Percentiles rank a stretch among this genome's conserved stretches.
phyloP scores from a whole-genome alignment of 35 echinoderm and acorn worm genomes.

The Ptychodera flava region DNA sequence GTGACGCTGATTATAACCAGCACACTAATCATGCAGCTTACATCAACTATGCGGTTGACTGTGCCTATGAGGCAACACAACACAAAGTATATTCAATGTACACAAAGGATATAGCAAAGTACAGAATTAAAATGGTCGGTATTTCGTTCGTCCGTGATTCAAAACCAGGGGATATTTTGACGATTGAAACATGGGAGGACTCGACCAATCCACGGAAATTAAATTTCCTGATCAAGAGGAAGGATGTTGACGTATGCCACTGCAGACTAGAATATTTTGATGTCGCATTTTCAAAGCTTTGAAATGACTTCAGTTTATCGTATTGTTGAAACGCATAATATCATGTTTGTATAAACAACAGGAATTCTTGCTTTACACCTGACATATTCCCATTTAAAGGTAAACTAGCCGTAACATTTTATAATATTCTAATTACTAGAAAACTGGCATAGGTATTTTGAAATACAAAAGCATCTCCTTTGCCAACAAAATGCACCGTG shows the following conservation, averaged over 20 bases:
- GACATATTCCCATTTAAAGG: no score
- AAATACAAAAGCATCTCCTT: no score
- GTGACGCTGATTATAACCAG: neutral
- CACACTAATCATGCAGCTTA: neutral
- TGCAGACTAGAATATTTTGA: neutral
- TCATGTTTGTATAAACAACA: no score
- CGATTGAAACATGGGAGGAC: neutral
- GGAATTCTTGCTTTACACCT: no score
- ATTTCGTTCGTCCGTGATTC: neutral
- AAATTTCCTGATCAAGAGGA: neutral
- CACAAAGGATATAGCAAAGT: neutral
- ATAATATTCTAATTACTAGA: no score
- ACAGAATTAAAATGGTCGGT: neutral
- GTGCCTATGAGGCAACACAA: neutral
- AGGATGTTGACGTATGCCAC: neutral
- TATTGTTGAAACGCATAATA: no score
- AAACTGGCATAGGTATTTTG: no score
- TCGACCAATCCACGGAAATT: neutral
- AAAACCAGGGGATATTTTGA: neutral
- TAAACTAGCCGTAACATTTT: no score
- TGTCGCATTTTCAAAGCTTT: no score
- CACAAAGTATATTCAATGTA: neutral
- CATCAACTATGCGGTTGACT: neutral
- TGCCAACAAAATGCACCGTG: no score
- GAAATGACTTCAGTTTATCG: no score